These are phyloP conservation scores for Gambelia wislizenii DNA, from an alignment of 2,797 vertebrate genomes.

Conservation along the genomic window DNA sequence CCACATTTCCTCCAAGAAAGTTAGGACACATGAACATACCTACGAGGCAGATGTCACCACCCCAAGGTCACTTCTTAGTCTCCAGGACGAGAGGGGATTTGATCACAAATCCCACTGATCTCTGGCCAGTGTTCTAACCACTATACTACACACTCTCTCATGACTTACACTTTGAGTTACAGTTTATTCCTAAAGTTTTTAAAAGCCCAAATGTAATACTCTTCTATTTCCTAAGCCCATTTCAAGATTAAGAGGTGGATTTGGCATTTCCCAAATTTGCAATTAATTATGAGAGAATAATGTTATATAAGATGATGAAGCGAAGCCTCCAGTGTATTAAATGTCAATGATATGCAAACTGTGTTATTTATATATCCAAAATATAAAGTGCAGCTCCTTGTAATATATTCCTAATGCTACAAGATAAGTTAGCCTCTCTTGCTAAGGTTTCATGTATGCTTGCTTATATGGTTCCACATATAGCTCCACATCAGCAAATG, in stretches of 20 bases:
- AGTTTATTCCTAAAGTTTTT: not conserved
- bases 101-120: not conserved
- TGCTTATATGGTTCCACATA: too few species aligned
- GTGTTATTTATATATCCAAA: not conserved
- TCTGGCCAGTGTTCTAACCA: not conserved
- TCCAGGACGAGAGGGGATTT: not conserved
- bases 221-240: not conserved
- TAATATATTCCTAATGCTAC: not conserved
- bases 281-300: not conserved
- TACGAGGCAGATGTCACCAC: not conserved
- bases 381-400: not conserved
- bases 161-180: not conserved
- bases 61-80: constrained; percentile 9
- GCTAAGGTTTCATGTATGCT: not conserved
- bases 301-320: not conserved
- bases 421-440: not conserved
- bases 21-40: not conserved
- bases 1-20: not conserved
- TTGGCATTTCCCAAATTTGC: not conserved
- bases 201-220: not conserved
- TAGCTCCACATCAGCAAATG: not conserved
- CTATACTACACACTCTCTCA: not conserved
- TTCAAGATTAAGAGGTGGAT: not conserved
- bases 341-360: not conserved
- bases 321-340: not conserved